Base-by-base conservation (phyloP, 2,113 vertebrate genomes). In the Orthonyx spaldingii region DNA sequence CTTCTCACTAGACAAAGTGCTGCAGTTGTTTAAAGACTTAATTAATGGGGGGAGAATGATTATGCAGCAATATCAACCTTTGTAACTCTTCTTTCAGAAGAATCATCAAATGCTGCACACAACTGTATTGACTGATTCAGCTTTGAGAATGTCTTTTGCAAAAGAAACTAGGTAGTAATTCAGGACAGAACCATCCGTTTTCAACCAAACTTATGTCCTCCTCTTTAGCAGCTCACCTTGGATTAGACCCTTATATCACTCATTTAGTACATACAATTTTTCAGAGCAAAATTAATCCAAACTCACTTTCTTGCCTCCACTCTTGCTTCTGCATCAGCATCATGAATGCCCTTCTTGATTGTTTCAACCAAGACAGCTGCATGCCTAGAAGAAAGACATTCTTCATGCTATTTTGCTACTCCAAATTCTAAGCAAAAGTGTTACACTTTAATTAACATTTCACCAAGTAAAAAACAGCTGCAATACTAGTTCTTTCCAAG, bases 291-390 rank as follows among this genome's bases (percentile, higher is more conserved):
- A 50, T 23, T 15, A 84, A 53, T 21, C 30, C 16, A 71, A 79
- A 97, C 99, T 98, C 98, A 99, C 99, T 99, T 99, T 98, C 99
- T 98, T 93, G 99, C 99, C 89, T 99, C 99, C 69, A 99, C 99
- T 98, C 99, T 98, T 96, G 99, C 99, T 95, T 99, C 99, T 13
- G 99, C 99, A 97, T 99, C 99, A 15, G 99, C 99, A 96, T 99
- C 99, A 96, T 98, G 98, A 97, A 99, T 98, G 94, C 99, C 99
- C 91, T 99, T 99, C 97, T 99, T 99, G 96, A 99, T 99, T 68
- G 99, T 99, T 94, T 99, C 99, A 87, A 99, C 99, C 94, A 99
- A 95, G 94, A 99, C 99, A 30, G 99, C 98, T 60, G 98, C 98
- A 76, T 99, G 99, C 97, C 99, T 99, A 94, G 22, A 94, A 95